A percentile compares a stretch with the other conserved stretches of the same genome.
phyloP scores from a whole-genome alignment of 1,140 invertebrate genomes.

The Cyphomyrmex costatus region DNA sequence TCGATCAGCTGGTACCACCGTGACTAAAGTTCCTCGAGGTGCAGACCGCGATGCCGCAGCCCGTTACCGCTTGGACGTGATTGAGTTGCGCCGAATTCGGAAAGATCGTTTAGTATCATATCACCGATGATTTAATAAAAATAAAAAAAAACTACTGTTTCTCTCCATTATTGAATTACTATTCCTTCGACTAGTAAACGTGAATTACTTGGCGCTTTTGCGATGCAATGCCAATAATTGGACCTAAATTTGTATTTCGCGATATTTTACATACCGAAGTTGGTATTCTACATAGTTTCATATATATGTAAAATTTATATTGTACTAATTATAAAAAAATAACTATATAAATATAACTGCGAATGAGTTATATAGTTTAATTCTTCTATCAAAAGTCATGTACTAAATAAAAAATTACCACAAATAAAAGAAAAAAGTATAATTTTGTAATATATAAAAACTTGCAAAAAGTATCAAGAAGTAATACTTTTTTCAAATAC shows the following conservation, averaged over 20 bases:
- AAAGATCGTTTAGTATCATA: slow-evolving; percentile 3
- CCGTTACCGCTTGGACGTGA: slow-evolving; percentile 24
- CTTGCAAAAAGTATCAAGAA: too few species aligned
- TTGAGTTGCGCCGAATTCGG: slow-evolving; percentile 42
- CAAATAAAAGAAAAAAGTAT: not conserved
- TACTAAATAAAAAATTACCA: not conserved
- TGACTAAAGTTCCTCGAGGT: slow-evolving; percentile 47
- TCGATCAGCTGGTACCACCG: slow-evolving; percentile 60
- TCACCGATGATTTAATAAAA: not conserved
- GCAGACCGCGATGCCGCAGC: slow-evolving; percentile 20
- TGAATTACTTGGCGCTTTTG: slow-evolving; percentile 57
- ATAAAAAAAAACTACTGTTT: not conserved
- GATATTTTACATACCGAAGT: not conserved
- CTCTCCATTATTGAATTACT: slow-evolving; percentile 4
- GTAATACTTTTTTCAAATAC: not conserved
- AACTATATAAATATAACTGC: too few species aligned
- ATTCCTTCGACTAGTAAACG: not conserved
- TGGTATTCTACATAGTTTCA: slow-evolving; percentile 17
- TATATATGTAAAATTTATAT: slow-evolving; percentile 1
- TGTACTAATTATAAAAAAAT: not conserved
- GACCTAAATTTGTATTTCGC: slow-evolving; percentile 17
- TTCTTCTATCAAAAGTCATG: not conserved
- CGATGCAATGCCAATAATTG: slow-evolving; percentile 48
- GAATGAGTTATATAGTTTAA: not conserved
- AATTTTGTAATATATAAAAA: not conserved